Evolutionary conservation across 2,113 vertebrate genomes (phyloP).

Genomic region (Ictalurus furcatus): DNA sequence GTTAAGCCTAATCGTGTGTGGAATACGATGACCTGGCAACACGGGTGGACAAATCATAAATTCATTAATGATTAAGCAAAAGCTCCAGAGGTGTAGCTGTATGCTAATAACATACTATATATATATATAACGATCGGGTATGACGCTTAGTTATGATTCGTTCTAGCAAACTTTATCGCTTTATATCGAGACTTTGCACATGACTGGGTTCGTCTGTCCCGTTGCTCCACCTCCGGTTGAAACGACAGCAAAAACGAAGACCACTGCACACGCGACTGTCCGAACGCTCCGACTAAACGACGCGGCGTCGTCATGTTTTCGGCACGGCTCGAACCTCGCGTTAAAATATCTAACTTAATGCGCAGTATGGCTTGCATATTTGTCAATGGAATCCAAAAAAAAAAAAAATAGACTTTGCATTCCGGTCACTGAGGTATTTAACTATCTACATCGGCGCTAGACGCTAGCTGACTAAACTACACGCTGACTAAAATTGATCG

Average conservation of each 20-base stretch:
- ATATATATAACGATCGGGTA: background rate
- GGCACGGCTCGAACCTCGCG: background rate
- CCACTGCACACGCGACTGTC: background rate
- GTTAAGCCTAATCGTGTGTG: background rate
- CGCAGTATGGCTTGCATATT: constrained; percentile 88
- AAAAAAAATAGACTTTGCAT: constrained; percentile 80
- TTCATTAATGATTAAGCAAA: background rate
- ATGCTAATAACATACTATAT: no score
- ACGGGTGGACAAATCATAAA: background rate
- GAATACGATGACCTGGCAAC: background rate
- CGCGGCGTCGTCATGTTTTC: no score
- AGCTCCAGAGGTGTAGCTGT: background rate
- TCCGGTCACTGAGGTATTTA: constrained; percentile 85
- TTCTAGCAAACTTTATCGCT: background rate
- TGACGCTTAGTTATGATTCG: background rate
- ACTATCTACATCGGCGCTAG: constrained; percentile 67
- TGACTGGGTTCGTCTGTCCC: background rate
- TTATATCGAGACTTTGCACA: background rate
- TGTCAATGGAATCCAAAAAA: constrained; percentile 71
- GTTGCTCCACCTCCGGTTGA: background rate
- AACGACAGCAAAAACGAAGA: background rate
- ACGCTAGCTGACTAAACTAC: constrained; percentile 47
- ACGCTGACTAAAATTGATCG: constrained; percentile 41
- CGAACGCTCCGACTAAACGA: background rate
- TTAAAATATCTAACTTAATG: constrained; percentile 76